A percentile compares a stretch with the other conserved stretches of the same genome.
Evolutionary conservation across 2,888 invertebrate species (phyloP).

Genomic region (Mythimna vitellina): DNA sequence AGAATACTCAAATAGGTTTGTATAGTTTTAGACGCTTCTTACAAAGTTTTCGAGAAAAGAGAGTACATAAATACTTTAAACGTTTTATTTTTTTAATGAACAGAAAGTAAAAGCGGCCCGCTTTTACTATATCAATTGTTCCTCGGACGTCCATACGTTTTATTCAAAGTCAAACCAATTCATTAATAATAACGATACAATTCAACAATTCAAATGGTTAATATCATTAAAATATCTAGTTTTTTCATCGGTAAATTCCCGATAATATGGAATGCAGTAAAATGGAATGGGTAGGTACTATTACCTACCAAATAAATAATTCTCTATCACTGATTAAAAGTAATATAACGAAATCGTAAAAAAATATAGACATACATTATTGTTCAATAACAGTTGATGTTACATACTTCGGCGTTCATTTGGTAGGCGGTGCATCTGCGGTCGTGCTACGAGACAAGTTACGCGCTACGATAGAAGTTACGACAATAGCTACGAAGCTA

Average conservation of each 20-base stretch:
- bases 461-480: background rate
- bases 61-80: too few species aligned
- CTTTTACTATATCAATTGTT: too few species aligned
- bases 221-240: background rate
- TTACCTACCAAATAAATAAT: conserved; percentile 1
- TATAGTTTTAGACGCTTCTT: too few species aligned
- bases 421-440: too few species aligned
- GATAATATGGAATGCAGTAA: background rate
- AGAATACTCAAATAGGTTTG: too few species aligned
- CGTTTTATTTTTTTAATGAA: too few species aligned
- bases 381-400: too few species aligned
- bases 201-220: background rate
- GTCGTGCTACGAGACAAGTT: background rate
- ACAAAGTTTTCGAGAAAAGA: too few species aligned
- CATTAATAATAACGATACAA: too few species aligned
- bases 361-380: background rate
- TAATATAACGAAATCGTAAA: background rate
- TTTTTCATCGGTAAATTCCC: conserved; percentile 1
- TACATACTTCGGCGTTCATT: too few species aligned
- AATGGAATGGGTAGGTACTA: background rate
- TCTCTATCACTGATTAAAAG: background rate
- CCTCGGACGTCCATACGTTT: too few species aligned
- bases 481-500: background rate
- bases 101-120: too few species aligned
- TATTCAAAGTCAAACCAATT: background rate